These are phyloP conservation scores for Tetheella fluctuosa DNA, from an alignment of 2,888 invertebrate species.

Conservation along the genomic window DNA sequence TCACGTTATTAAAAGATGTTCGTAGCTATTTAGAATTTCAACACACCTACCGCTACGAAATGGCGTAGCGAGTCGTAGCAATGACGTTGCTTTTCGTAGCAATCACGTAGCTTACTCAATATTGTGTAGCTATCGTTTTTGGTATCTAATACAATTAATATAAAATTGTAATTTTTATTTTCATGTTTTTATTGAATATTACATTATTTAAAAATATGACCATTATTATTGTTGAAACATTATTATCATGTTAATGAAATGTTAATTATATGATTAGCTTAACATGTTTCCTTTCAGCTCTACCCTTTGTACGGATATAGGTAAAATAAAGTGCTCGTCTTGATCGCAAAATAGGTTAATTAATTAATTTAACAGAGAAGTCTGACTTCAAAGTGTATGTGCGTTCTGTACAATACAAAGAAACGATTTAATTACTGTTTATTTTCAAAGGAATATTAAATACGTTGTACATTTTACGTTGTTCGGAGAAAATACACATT, in stretches of 20 bases:
- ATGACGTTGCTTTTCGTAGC: slow-evolving; percentile 4
- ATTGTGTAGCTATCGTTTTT: no score
- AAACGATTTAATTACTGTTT: slow-evolving; percentile 16
- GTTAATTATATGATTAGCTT: neutral
- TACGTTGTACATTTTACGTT: neutral
- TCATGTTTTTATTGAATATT: no score
- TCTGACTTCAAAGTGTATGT: slow-evolving; percentile 33
- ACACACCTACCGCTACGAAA: neutral
- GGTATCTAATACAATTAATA: no score
- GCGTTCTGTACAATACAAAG: slow-evolving; percentile 32
- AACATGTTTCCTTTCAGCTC: neutral
- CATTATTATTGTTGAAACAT: no score
- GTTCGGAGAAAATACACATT: neutral
- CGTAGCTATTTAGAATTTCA: neutral
- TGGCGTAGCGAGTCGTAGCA: neutral
- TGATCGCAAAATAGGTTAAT: slow-evolving; percentile 24
- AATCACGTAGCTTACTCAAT: no score
- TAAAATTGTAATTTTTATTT: no score
- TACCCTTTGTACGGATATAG: slow-evolving; percentile 4
- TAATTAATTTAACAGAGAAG: slow-evolving; percentile 29
- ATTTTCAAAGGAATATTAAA: slow-evolving; percentile 10
- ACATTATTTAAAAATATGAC: no score
- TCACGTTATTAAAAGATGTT: neutral
- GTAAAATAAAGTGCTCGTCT: slow-evolving; percentile 9
- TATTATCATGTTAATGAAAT: neutral